Evolutionary conservation across 1,140 invertebrate species (phyloP), one percentile per base, ranked within the genome.

Genomic region (Papilio polytes): DNA sequence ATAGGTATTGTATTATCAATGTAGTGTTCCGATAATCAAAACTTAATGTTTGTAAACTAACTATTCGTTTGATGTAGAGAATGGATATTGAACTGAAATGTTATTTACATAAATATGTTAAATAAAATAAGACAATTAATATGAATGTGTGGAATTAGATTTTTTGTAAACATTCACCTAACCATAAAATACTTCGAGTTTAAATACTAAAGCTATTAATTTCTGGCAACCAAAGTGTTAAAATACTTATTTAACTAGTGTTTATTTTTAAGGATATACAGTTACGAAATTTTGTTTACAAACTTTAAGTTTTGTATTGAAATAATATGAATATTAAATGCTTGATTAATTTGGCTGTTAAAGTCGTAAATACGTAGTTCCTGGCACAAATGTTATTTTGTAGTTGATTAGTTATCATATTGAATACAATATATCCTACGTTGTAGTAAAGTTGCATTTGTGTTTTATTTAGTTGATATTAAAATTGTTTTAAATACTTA

Each of bases 391-490:
- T 78, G 20, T 63, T 59, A 41, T 59, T 63, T 78, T 63, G 7
- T 77, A 53, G 56, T 78, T 78, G 8, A 63, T 46, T 78, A 78
- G 56, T 78, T 77, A 15, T 6, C 13, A 78, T 78, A 59, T 78
- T 78, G 46, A 59, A 63, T 26, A 78, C 53, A 59, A 63, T 78
- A 36, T 77, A 59, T 56, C 13, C 12, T 41, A 44, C 20, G 59
- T n/a, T 66, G 59, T 78, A 66, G 56, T 41, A 70, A 70, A 76
- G 46, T 76, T 76, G 77, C 77, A 66, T 44, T 66, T 78, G 20
- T 46, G n/a, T 78, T 66, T 41, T 66, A 53, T 78, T 78, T 78
- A 66, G 56, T 66, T 78, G 36, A 66, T 78, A 78, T 66, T 78
- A 78, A 78, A 78, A 66, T 76, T 63, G 77, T 66, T 78, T n/a